Base-by-base conservation (phyloP, 2,797 vertebrate species). In the Eulemur coronatus region DNA sequence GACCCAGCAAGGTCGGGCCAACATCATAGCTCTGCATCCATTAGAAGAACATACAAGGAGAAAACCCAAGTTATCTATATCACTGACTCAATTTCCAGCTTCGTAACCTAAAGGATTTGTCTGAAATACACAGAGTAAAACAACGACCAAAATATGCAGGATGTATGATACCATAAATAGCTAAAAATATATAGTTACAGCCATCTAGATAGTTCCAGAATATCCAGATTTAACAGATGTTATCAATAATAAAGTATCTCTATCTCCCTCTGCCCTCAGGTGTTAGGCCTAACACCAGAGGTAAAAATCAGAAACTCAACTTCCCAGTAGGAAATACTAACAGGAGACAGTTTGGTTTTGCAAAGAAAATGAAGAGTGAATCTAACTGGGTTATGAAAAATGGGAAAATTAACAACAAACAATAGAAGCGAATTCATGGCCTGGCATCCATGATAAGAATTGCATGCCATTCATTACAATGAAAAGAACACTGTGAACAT, bases 321-420 rank as follows among this genome's bases (percentile, higher is more conserved):
- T 76, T 95, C 76, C 52, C 9, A 57, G 50, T 26, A 78, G 46
- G 63, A 94, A 92, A 88, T 65, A 79, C 12, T 69, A 90, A 92
- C 24, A 57, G 35, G 41, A 95, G 38, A 84, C 78, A 28, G 22
- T 65, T 6, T n/a, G n/a, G 75, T 87, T 92, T 91, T 67, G 69
- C 43, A 57, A 76, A 94, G 84, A 82, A 84, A 90, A 84, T 65
- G 41, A 91, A 82, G 86, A 65, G 7, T 72, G 30, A 35, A 50
- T 87, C 50, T 50, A 93, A 94, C 0, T 61, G 61, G 57, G 38
- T 63, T 85, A 78, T 75, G 57, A 87, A 96, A 92, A 91, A 88
- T 30, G 63, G 38, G 55, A 43, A 88, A 94, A 93, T 94, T 84
- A 96, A 87, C 52, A 91, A 94, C 50, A 92, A 97, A 93, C 87